A percentile compares a stretch with the other conserved stretches of the same genome.
These are phyloP conservation scores for Podarcis cretensis DNA, from an alignment of 2,113 vertebrate species.

Conservation along the genomic window DNA sequence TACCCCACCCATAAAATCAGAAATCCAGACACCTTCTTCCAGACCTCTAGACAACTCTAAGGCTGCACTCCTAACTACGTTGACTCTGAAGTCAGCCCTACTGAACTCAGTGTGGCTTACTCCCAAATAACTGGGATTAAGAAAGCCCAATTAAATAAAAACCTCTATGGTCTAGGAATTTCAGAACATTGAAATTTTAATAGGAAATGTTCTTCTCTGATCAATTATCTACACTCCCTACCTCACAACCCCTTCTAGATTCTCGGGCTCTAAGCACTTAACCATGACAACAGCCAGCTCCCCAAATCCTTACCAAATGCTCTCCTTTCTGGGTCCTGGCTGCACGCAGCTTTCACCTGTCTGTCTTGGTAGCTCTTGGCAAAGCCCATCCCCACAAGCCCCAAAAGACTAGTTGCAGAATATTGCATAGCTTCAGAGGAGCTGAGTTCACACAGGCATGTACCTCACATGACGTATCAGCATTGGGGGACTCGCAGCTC, in stretches of 20 bases:
- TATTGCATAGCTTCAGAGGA: neutral
- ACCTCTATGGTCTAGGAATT: neutral
- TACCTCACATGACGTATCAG: neutral
- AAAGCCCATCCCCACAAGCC: neutral
- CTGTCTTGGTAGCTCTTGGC: neutral
- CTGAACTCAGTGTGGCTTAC: no score
- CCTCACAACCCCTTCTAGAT: neutral
- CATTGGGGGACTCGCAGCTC: neutral
- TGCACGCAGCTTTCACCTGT: neutral
- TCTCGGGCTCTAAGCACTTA: neutral
- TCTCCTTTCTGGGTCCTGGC: neutral
- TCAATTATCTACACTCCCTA: neutral
- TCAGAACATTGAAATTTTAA: neutral
- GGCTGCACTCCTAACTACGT: no score
- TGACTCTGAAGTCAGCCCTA: no score
- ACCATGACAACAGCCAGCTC: neutral
- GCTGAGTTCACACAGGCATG: neutral
- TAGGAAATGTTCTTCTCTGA: neutral
- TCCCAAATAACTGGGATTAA: no score
- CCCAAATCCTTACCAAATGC: neutral
- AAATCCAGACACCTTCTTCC: neutral
- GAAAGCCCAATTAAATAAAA: neutral
- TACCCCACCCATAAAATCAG: neutral
- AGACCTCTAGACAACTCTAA: neutral
- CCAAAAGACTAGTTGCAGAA: neutral